Evolutionary conservation across 2,888 invertebrate genomes (phyloP), one percentile per base, ranked within the genome.

Genomic region (Metalampra italica): DNA sequence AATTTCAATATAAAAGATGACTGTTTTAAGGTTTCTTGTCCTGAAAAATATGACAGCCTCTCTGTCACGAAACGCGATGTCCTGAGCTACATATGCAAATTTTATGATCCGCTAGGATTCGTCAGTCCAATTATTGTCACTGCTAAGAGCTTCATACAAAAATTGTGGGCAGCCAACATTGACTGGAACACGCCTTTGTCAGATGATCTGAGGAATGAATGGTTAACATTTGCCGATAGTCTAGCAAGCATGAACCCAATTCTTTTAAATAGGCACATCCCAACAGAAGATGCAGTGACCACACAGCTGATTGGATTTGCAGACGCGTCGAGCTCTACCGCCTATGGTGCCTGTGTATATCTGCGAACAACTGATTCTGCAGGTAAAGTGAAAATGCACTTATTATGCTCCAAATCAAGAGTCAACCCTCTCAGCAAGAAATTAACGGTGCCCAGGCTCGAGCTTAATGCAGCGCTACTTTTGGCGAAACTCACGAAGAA

Each of bases 331-430:
- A n/a, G n/a, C n/a, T 1, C 5, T 11, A 11, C 9, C 14, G 44
- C 34, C 2, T 55, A 55, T 37, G 55, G 55, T 0, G 50, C 49
- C 43, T 45, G 48, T 13, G 0, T 55, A 1, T 55, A 52, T 46
- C 12, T 54, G 11, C 43, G 50, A n/a, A 36, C 32, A 0, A n/a
- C 44, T 2, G n/a, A n/a, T n/a, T 43, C 43, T 3, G 11, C 7
- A 0, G 38, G 22, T 8, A 46, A 36, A 13, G 32, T 32, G 0
- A 34, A 34, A n/a, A 9, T 47, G 7, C 7, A 48, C 3, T 29
- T 39, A 11, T 34, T 53, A 11, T 53, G 51, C 14, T 53, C 55
- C 0, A 53, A 53, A 12, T 51, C 53, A 1, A 30, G 50, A 13
- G 45, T 56, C n/a, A 39, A 38, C 9, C 53, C 50, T 5, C 11